Conservation (phyloP, 1,140 invertebrate species). For the Frieseomelitta varia region DNA sequence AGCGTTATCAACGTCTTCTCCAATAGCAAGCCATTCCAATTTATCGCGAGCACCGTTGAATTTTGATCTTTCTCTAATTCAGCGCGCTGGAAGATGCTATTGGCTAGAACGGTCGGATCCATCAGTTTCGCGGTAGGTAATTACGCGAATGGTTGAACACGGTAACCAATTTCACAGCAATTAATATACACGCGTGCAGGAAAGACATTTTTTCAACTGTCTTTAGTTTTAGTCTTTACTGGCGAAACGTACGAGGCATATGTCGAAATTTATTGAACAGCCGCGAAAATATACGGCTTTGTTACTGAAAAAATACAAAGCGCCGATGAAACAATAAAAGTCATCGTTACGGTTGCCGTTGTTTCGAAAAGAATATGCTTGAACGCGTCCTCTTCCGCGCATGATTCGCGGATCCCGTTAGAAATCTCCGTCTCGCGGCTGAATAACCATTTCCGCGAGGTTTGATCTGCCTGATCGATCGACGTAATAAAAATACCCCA, state of each 20-base stretch:
- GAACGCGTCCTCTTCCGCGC: background rate
- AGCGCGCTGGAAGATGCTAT: background rate
- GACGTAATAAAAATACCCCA: conserved; percentile 3
- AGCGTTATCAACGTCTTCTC: conserved; percentile 11
- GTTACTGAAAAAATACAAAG: conserved; percentile 10
- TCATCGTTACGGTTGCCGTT: background rate
- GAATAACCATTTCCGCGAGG: background rate
- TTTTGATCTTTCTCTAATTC: conserved; percentile 37
- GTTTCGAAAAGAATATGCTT: background rate
- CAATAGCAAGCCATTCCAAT: conserved; percentile 12
- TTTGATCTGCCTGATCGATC: background rate
- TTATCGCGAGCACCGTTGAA: conserved; percentile 12
- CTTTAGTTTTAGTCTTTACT: too few species aligned
- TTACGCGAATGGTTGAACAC: conserved; percentile 22
- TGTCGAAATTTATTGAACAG: conserved; percentile 25
- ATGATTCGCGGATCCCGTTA: background rate
- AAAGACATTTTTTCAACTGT: conserved; percentile 2
- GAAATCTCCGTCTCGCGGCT: background rate
- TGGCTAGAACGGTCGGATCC: background rate
- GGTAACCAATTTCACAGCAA: conserved; percentile 25
- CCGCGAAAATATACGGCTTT: background rate
- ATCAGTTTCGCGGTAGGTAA: conserved; percentile 1
- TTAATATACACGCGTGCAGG: conserved; percentile 27
- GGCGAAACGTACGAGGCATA: background rate
- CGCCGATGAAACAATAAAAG: conserved; percentile 29